Percentiles rank a stretch among this genome's conserved stretches.
Evolutionary conservation across 2,888 invertebrate species (phyloP).

Genomic region (Drosophila rubida): DNA sequence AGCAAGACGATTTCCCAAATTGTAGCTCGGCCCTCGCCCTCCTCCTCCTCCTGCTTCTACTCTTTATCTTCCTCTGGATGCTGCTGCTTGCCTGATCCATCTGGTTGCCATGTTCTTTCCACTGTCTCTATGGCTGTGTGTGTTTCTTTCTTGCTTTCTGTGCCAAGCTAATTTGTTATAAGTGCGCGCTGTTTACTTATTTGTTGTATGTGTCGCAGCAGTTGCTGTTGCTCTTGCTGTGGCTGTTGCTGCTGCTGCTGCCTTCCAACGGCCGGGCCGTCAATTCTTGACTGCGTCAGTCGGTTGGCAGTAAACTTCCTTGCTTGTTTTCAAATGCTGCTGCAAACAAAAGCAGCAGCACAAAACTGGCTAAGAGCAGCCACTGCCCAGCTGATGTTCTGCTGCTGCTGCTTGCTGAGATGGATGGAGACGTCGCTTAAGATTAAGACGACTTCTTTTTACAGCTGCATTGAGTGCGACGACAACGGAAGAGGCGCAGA

Average conservation of each 20-base stretch:
- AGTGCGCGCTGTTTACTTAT: conserved; percentile 57
- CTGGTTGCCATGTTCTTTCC: conserved; percentile 39
- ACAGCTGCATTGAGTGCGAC: conserved; percentile 62
- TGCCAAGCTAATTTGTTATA: conserved; percentile 72
- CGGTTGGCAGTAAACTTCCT: conserved; percentile 63
- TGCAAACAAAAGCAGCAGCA: conserved; percentile 61
- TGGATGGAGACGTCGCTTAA: conserved; percentile 81
- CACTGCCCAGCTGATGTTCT: conserved; percentile 58
- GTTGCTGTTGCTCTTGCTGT: conserved; percentile 56
- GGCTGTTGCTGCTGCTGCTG: conserved; percentile 55
- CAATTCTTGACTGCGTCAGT: conserved; percentile 70
- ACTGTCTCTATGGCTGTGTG: neutral
- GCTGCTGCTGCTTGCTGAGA: conserved; percentile 63
- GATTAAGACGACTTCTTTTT: conserved; percentile 82
- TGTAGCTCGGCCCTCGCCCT: conserved; percentile 28
- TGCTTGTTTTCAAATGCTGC: conserved; percentile 72
- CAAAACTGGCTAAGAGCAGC: conserved; percentile 74
- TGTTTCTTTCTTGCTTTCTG: conserved; percentile 41
- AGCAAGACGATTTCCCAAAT: conserved; percentile 56
- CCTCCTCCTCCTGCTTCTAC: neutral
- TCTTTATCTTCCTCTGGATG: neutral
- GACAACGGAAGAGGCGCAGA: conserved; percentile 36
- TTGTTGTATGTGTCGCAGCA: conserved; percentile 65
- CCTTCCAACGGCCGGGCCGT: conserved; percentile 60
- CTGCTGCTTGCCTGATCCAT: conserved; percentile 26